phyloP scores from a whole-genome alignment of 1,140 invertebrate genomes.

The Meteorus sp. region DNA sequence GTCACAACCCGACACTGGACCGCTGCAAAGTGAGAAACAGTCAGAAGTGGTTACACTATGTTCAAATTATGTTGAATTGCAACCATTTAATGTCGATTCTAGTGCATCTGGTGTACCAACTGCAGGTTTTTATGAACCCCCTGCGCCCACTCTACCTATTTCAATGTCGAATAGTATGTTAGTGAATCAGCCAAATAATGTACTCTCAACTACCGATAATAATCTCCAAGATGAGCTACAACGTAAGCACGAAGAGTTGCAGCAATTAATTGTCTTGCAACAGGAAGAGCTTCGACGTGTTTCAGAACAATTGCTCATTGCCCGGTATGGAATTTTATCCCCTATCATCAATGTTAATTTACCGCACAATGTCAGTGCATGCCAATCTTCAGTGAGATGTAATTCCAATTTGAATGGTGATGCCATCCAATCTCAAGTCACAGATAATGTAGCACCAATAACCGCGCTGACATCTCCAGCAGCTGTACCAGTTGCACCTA shows the following conservation, averaged over 20 bases:
- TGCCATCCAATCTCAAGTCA: conserved; percentile 33
- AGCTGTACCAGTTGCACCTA: conserved; percentile 46
- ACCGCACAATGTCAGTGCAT: conserved; percentile 47
- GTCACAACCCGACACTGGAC: conserved; percentile 29
- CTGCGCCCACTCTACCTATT: conserved; percentile 35
- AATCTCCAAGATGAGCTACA: conserved; percentile 75
- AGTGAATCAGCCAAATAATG: conserved; percentile 58
- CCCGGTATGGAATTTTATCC: conserved; percentile 75
- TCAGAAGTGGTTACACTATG: conserved; percentile 39
- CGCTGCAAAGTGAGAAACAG: conserved; percentile 26
- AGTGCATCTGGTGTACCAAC: conserved; percentile 57
- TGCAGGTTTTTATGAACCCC: conserved; percentile 39
- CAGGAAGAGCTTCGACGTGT: conserved; percentile 82
- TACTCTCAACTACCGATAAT: conserved; percentile 66
- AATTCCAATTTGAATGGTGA: conserved; percentile 44
- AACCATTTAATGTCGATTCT: conserved; percentile 66
- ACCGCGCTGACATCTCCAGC: conserved; percentile 47
- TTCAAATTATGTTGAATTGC: conserved; percentile 61
- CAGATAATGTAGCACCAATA: conserved; percentile 38
- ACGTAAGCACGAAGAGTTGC: conserved; percentile 81
- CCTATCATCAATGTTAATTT: conserved; percentile 65
- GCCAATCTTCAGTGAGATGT: conserved; percentile 36
- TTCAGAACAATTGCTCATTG: conserved; percentile 82
- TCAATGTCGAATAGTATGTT: conserved; percentile 14
- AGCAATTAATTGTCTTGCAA: conserved; percentile 81